phyloP scores from a whole-genome alignment of 2,113 vertebrate genomes.

The rat (Rattus norvegicus) region DNA sequence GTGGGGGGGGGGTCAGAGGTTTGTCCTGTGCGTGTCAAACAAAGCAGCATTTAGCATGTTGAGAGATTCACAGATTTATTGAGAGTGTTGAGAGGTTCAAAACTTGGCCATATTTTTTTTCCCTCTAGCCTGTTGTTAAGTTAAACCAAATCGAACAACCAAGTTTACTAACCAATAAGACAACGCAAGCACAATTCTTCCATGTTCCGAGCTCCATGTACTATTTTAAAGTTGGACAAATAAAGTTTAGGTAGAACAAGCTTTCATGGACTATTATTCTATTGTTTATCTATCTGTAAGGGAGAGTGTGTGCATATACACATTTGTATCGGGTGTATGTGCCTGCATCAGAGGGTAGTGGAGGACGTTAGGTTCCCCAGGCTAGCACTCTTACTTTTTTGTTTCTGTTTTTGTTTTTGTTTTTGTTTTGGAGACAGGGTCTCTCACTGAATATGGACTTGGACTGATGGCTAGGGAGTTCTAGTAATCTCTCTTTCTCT shows the following conservation, averaged over 20 bases:
- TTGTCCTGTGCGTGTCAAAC: not conserved
- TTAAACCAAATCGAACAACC: slow-evolving; percentile 35
- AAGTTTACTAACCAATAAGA: not conserved
- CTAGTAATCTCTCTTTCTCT: not conserved
- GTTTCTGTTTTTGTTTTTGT: too few species aligned
- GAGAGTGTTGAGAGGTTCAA: not conserved
- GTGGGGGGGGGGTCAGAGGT: not conserved
- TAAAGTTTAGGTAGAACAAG: not conserved
- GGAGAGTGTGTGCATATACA: not conserved
- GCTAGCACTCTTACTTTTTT: not conserved
- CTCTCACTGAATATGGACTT: not conserved
- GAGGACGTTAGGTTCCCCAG: not conserved
- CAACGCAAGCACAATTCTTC: not conserved
- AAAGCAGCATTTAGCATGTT: not conserved
- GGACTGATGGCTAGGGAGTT: not conserved
- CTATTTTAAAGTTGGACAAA: not conserved
- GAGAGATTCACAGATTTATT: not conserved
- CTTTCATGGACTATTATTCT: not conserved
- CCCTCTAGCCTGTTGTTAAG: not conserved
- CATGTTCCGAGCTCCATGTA: not conserved
- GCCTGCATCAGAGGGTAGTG: not conserved
- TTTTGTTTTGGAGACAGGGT: not conserved
- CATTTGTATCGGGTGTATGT: not conserved
- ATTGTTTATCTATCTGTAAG: not conserved
- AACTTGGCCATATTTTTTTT: not conserved